Evolutionary conservation across 2,113 vertebrate genomes (phyloP).

Genomic region (Etheostoma spectabile): DNA sequence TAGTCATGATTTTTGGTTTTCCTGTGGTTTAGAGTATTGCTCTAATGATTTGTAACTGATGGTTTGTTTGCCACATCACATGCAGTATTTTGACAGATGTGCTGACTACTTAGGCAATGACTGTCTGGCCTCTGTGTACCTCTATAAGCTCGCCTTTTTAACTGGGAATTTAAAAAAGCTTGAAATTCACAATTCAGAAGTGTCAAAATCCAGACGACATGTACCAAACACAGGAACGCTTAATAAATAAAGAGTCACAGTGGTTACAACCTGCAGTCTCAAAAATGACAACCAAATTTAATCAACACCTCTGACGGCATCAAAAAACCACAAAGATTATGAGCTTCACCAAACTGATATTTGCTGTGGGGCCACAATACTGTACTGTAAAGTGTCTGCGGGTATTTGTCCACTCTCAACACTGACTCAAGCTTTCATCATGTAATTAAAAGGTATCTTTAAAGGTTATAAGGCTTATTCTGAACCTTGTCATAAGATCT

Average conservation of each 20-base stretch:
- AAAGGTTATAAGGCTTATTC: no score
- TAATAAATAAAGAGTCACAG: neutral
- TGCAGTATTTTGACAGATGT: constrained; percentile 29
- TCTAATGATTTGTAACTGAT: constrained; percentile 1
- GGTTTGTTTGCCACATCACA: neutral
- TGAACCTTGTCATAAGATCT: no score
- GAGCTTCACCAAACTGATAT: neutral
- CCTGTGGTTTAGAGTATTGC: neutral
- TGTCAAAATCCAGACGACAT: neutral
- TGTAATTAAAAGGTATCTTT: neutral
- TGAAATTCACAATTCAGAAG: no score
- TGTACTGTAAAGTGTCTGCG: neutral
- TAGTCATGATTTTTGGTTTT: constrained; percentile 42
- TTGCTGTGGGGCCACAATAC: neutral
- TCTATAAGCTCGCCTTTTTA: neutral
- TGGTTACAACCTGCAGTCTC: neutral
- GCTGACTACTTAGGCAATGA: neutral
- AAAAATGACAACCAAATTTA: constrained; percentile 4
- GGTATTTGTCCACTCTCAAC: neutral
- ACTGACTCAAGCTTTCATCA: neutral
- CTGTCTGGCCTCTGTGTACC: neutral
- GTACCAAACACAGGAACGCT: neutral
- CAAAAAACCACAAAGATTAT: neutral
- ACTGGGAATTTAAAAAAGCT: neutral
- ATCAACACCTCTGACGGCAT: neutral